Percentiles rank a stretch among this genome's conserved stretches.
These are phyloP conservation scores for Camponotus fellah DNA, from an alignment of 2,888 invertebrate genomes.

Conservation along the genomic window DNA sequence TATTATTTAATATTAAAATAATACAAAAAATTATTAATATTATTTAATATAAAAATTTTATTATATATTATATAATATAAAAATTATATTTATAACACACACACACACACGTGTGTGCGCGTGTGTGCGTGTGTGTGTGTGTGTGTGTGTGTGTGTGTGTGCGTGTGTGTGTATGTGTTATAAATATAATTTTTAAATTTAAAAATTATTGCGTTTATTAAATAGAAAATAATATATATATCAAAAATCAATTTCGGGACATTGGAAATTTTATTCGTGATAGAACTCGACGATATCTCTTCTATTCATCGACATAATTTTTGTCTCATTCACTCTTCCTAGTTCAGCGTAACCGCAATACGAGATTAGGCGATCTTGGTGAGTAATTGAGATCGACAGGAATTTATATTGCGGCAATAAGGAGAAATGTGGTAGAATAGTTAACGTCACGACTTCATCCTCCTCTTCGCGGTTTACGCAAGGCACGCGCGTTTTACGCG, in stretches of 20 bases:
- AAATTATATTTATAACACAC: neutral
- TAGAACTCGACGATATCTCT: neutral
- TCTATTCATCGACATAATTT: neutral
- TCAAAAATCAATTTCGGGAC: no score
- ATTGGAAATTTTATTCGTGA: neutral
- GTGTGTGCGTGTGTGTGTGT: no score
- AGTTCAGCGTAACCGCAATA: neutral
- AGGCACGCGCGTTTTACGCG: constrained; percentile 51
- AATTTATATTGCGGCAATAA: constrained; percentile 17
- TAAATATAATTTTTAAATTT: no score
- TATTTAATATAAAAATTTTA: no score
- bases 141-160: no score
- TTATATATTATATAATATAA: neutral
- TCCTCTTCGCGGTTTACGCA: constrained; percentile 30
- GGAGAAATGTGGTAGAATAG: neutral
- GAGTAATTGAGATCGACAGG: constrained; percentile 15
- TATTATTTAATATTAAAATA: no score
- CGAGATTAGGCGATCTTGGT: neutral
- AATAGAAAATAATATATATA: no score
- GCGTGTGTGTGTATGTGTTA: no score
- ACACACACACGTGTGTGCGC: no score
- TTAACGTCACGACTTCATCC: neutral
- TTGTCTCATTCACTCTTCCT: neutral
- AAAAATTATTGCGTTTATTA: no score
- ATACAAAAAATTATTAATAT: no score